Evolutionary conservation across 2,797 vertebrate genomes (phyloP), one percentile per base, ranked within the genome.

Genomic region (Apodemus agrarius): DNA sequence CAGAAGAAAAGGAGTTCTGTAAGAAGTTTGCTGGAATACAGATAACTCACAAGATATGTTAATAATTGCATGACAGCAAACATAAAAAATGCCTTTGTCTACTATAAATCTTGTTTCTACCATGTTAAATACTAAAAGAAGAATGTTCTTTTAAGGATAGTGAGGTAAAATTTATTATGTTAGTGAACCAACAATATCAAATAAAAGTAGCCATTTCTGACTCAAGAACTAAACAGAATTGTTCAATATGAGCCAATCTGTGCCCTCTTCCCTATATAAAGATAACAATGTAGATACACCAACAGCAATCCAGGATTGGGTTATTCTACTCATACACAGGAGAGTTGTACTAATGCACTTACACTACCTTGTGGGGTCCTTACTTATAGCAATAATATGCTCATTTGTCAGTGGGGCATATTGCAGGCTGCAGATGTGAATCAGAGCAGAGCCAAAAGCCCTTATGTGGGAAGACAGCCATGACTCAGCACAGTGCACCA

Each of bases 361-460:
- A 40, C 9, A 46, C 34, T 75, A 61, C 10, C 21, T 89, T 88
- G 65, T 69, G 59, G 67, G 26, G 37, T 31, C 26, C 67, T 80
- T 81, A 5, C 34, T 90, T 57, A 92, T 84, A 93, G 80, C 52
- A 94, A 78, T 54, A 85, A 93, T 26, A 57, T 19, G 22, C 72
- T n/a, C 43, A 89, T 90, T 90, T 86, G 46, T 90, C 84, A 89
- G 49, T 17, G 67, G 59, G 59, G 54, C 61, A 75, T 57, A 82
- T 1, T 96, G 81, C 13, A 69, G 49, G 22, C 59, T 37, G 24
- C 6, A 61, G 29, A 79, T 88, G 85, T 82, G 96, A 97, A 93
- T 96, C 90, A 96, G 90, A 94, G 92, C 90, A 89, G 57, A 94
- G 90, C 67, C 54, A 65, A 94, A 31, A 94, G 74, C 11, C 49